Percentiles rank a stretch among this genome's conserved stretches.
phyloP scores from a whole-genome alignment of 2,888 invertebrate species.

The Endomychus coccineus region DNA sequence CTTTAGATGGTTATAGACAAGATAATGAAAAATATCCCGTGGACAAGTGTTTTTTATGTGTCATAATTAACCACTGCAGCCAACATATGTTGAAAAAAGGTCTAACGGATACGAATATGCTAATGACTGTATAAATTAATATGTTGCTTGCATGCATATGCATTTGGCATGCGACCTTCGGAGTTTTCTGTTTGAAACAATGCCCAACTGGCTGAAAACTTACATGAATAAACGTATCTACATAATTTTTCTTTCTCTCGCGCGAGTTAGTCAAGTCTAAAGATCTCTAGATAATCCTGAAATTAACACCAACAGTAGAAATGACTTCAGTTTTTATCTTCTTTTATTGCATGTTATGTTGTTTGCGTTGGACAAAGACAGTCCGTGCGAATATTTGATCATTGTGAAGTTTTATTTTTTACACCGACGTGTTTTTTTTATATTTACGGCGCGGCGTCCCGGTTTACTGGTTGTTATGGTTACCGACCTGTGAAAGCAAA shows the following conservation, averaged over 20 bases:
- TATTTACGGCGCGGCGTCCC: too few species aligned
- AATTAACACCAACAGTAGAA: slow-evolving; percentile 44
- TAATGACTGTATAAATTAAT: slow-evolving; percentile 48
- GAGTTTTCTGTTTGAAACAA: slow-evolving; percentile 34
- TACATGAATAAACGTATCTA: slow-evolving; percentile 36
- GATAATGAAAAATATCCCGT: slow-evolving; percentile 23
- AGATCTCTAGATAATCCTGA: slow-evolving; percentile 46
- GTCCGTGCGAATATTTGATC: slow-evolving; percentile 29
- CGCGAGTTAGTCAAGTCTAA: slow-evolving; percentile 47
- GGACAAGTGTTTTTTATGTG: slow-evolving; percentile 34
- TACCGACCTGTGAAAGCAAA: slow-evolving; percentile 41
- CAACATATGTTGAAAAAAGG: slow-evolving; percentile 44
- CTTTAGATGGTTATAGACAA: too few species aligned
- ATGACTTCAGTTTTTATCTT: slow-evolving; percentile 28
- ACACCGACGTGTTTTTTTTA: slow-evolving; percentile 33
- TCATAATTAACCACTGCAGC: slow-evolving; percentile 41
- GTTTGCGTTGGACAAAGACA: slow-evolving; percentile 16
- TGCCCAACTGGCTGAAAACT: slow-evolving; percentile 30
- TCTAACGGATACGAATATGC: slow-evolving; percentile 48
- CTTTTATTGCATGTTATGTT: slow-evolving; percentile 18
- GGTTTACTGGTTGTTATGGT: slow-evolving; percentile 41
- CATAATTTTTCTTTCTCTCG: slow-evolving; percentile 47
- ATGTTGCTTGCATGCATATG: slow-evolving; percentile 47
- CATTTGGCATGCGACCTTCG: slow-evolving; percentile 36
- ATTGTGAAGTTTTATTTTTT: slow-evolving; percentile 33